Conservation (phyloP, 2,797 vertebrate genomes). For the Melanotaenia parkinsoni region DNA sequence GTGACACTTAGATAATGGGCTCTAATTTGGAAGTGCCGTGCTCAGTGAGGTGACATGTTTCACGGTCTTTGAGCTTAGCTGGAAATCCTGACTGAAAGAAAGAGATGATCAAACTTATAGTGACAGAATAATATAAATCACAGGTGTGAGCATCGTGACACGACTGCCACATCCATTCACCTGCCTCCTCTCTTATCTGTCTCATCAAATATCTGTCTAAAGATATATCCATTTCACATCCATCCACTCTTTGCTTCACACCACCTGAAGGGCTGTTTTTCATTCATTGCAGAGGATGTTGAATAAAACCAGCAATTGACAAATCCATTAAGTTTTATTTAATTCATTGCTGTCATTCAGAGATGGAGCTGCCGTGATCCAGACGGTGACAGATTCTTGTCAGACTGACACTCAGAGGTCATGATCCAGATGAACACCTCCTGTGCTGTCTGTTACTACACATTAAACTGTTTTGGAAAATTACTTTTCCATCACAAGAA, state of each 20-base stretch:
- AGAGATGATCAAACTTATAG: slow-evolving; percentile 82
- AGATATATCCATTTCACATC: slow-evolving; percentile 7
- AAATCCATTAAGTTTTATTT: slow-evolving; percentile 42
- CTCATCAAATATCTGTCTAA: slow-evolving; percentile 75
- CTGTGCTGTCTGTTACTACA: slow-evolving; percentile 69
- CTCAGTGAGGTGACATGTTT: slow-evolving; percentile 80
- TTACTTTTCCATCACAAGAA: slow-evolving; percentile 28
- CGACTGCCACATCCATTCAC: slow-evolving; percentile 81
- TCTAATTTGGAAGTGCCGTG: slow-evolving; percentile 87
- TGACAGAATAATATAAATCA: slow-evolving; percentile 87
- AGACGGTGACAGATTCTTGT: slow-evolving; percentile 49
- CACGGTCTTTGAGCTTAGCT: slow-evolving; percentile 76
- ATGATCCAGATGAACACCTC: slow-evolving; percentile 67
- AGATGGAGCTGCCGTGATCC: slow-evolving; percentile 27
- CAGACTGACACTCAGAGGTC: slow-evolving; percentile 51
- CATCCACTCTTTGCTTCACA: slow-evolving; percentile 43
- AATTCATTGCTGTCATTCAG: slow-evolving; percentile 49
- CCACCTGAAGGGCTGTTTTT: slow-evolving; percentile 46
- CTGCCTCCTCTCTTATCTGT: slow-evolving; percentile 57
- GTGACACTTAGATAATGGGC: slow-evolving; percentile 88
- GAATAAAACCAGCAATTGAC: slow-evolving; percentile 8
- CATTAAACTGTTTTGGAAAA: slow-evolving; percentile 64
- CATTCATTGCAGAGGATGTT: slow-evolving; percentile 9
- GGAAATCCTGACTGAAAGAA: slow-evolving; percentile 40
- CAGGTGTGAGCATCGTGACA: slow-evolving; percentile 83